These are phyloP conservation scores for Mobula birostris DNA, from an alignment of 2,113 vertebrate genomes.

Conservation along the genomic window DNA sequence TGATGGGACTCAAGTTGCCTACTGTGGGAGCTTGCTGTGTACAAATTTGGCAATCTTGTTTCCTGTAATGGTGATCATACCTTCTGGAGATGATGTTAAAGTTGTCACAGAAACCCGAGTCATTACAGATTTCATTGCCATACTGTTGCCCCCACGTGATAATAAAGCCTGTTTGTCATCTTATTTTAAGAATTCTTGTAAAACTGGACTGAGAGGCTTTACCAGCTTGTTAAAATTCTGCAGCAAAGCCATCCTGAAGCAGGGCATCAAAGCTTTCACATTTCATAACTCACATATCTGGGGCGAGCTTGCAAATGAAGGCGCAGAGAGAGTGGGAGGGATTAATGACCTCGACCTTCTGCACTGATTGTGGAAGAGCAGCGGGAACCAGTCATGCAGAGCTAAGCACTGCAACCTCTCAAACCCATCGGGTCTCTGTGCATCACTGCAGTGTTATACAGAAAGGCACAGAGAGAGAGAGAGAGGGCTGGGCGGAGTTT, in stretches of 20 bases:
- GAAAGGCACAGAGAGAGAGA: not conserved
- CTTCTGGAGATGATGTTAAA: not conserved
- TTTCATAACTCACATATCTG: not conserved
- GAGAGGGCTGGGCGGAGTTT: too few species aligned
- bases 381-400: not conserved
- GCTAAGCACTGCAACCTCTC: not conserved
- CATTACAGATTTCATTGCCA: not conserved
- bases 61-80: too few species aligned
- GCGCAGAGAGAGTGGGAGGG: not conserved
- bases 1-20: too few species aligned
- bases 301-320: not conserved
- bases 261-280: not conserved
- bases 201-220: not conserved
- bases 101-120: not conserved
- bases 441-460: not conserved
- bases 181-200: not conserved
- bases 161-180: not conserved
- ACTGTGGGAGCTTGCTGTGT: too few species aligned
- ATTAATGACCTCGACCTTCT: not conserved
- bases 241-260: not conserved
- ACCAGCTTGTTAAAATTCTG: not conserved
- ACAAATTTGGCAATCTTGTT: too few species aligned
- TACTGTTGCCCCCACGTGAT: not conserved
- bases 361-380: not conserved
- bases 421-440: not conserved